Base-by-base conservation (phyloP, 2,113 vertebrate species). In the Strix aluco region DNA sequence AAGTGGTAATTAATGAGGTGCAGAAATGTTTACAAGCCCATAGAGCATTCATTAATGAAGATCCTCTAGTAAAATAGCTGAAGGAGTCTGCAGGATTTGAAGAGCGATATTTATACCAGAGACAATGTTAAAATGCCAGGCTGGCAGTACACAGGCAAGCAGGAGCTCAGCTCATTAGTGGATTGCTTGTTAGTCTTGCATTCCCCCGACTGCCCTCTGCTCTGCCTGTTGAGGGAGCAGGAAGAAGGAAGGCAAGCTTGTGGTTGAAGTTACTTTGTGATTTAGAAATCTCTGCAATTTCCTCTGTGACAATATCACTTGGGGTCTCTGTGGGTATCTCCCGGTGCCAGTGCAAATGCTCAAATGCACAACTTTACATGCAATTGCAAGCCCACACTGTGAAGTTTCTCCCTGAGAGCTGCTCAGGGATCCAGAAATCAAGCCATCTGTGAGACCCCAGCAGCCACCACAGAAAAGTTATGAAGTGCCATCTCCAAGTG, bases 11-110 rank as follows among this genome's bases (percentile, higher is more conserved):
- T 94, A 96, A 96, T 83, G 77, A 94, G 51, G 62, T 91, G 47
- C 40, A 88, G 93, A 96, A 90, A 94, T 40, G 59, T 87, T 96
- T 93, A 69, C 55, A 83, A 94, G 58, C n/a, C 86, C 59, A 51
- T 6, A 42, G 88, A 88, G 75, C 83, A 88, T 94, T 95, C 23
- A 85, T 81, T 87, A 96, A 73, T 2, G 5, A 92, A 81, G 58
- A n/a, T 42, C 18, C 58, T 83, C 55, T 61, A 70, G 61, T 34
- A 54, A 61, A 67, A 92, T 34, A 88, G 40, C 15, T 54, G 65
- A 66, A 78, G 47, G 40, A 92, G 19, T 34, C 47, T 61, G 46
- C 0, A 9, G 29, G 47, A 69, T 66, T 38, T 84, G 78, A 90
- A 92, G 61, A 70, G 55, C 1, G 3, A 17, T 81, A 66, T 90